These are phyloP conservation scores for Phoxinus dragarum DNA, from an alignment of 2,797 vertebrate genomes.

Conservation along the genomic window DNA sequence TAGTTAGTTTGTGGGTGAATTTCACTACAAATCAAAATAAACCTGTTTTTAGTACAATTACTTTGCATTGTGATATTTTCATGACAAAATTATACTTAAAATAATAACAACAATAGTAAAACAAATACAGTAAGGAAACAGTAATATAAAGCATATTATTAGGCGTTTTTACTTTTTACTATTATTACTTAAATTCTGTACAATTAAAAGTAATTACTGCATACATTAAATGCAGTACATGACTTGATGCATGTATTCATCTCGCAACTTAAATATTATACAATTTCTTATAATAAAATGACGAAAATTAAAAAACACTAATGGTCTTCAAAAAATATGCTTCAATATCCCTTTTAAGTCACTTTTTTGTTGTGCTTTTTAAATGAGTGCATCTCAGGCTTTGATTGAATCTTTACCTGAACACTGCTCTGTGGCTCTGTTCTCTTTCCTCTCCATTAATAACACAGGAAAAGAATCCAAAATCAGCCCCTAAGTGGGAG, in stretches of 20 bases:
- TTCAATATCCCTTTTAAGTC: background rate
- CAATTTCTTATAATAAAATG: background rate
- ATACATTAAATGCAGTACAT: too few relatives aligned
- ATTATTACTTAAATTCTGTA: too few relatives aligned
- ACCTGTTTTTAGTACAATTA: background rate
- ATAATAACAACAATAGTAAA: background rate
- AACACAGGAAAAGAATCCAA: conserved; percentile 93
- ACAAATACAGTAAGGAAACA: background rate
- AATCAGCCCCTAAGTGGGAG: conserved; percentile 85
- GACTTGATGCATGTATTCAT: too few relatives aligned
- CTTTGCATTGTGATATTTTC: background rate
- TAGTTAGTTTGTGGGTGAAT: background rate
- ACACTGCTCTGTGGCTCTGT: conserved; percentile 93
- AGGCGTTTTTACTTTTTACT: too few relatives aligned
- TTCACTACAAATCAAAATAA: background rate
- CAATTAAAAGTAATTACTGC: too few relatives aligned
- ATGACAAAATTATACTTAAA: background rate
- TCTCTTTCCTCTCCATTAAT: conserved; percentile 92
- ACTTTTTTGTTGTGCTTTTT: background rate
- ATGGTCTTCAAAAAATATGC: background rate
- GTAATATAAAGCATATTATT: too few relatives aligned
- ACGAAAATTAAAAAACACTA: background rate
- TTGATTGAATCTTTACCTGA: conserved; percentile 82
- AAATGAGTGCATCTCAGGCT: background rate
- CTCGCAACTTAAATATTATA: too few relatives aligned